Evolutionary conservation across 2,113 vertebrate species (phyloP).

Genomic region (Urocolius indicus): DNA sequence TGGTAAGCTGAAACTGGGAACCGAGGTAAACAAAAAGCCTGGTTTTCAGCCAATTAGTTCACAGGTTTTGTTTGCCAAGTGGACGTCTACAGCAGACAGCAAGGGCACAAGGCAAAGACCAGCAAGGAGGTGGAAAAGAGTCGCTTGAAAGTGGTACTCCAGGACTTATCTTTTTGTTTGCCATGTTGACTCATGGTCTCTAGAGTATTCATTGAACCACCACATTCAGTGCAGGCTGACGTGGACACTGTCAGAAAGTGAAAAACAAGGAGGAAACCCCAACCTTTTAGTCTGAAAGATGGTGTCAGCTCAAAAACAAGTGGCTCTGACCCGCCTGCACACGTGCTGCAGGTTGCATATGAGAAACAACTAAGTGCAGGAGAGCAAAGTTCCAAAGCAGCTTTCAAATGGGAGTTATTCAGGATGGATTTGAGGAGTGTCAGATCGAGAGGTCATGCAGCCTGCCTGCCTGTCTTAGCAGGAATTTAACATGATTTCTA

Average conservation of each 20-base stretch:
- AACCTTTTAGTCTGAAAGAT: background rate
- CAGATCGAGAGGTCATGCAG: background rate
- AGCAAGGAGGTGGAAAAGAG: background rate
- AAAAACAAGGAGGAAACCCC: background rate
- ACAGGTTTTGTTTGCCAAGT: background rate
- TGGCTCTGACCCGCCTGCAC: background rate
- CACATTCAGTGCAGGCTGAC: background rate
- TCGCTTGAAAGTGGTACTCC: background rate
- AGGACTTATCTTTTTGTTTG: background rate
- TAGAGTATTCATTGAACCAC: background rate
- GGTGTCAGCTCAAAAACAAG: background rate
- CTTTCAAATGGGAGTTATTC: background rate
- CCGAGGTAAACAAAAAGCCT: background rate
- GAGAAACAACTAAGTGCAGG: background rate
- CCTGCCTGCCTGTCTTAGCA: background rate
- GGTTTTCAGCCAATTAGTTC: background rate
- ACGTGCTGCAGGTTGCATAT: rapidly evolving
- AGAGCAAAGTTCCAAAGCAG: background rate
- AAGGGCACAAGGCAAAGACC: background rate
- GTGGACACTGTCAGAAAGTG: background rate
- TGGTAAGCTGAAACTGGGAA: background rate
- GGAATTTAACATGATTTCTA: background rate
- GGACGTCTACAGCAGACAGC: background rate
- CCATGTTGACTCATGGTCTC: background rate
- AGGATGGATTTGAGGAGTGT: background rate